Evolutionary conservation across 92 coral and sea anemone genomes (phyloP).

Genomic region (Anthopleura xanthogrammica): DNA sequence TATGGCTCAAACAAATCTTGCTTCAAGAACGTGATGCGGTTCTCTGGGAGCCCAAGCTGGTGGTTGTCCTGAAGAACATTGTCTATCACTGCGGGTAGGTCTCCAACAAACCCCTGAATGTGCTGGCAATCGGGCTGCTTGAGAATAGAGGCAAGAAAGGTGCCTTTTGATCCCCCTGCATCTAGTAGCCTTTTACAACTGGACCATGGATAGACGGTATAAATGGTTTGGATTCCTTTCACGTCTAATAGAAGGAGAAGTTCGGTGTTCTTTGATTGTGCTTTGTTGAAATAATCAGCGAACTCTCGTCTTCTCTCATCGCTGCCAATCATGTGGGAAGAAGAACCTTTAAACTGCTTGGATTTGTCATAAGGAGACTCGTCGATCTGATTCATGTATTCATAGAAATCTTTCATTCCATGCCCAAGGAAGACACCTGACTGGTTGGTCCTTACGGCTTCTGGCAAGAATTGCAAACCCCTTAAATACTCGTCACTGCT

Average conservation of each 20-base stretch:
- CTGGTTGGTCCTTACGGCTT: not conserved
- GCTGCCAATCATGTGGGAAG: conserved; percentile 34
- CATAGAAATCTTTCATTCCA: conserved; percentile 43
- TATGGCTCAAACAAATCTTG: conserved; percentile 13
- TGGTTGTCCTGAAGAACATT: not conserved
- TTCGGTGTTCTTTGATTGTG: not conserved
- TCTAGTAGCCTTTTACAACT: conserved; percentile 53
- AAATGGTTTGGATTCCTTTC: conserved; percentile 5
- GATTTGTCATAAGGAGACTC: conserved; percentile 5
- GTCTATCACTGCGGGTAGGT: conserved; percentile 8
- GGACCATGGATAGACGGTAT: conserved; percentile 51
- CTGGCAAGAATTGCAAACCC: not conserved
- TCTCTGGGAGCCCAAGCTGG: conserved; percentile 6
- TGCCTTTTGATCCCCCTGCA: conserved; percentile 55
- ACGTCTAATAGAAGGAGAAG: not conserved
- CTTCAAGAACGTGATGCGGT: conserved; percentile 13
- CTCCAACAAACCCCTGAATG: conserved; percentile 41
- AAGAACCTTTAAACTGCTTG: conserved; percentile 6
- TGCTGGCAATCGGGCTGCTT: conserved; percentile 55
- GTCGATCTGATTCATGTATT: conserved; percentile 11
- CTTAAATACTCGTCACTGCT: not conserved
- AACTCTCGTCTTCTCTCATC: conserved; percentile 43
- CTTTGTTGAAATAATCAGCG: conserved; percentile 43
- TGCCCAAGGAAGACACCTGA: conserved; percentile 33
- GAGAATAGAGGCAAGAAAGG: conserved; percentile 52